Evolutionary conservation across 2,888 invertebrate genomes (phyloP), one percentile per base, ranked within the genome.

Genomic region (Amaurobius ferox): DNA sequence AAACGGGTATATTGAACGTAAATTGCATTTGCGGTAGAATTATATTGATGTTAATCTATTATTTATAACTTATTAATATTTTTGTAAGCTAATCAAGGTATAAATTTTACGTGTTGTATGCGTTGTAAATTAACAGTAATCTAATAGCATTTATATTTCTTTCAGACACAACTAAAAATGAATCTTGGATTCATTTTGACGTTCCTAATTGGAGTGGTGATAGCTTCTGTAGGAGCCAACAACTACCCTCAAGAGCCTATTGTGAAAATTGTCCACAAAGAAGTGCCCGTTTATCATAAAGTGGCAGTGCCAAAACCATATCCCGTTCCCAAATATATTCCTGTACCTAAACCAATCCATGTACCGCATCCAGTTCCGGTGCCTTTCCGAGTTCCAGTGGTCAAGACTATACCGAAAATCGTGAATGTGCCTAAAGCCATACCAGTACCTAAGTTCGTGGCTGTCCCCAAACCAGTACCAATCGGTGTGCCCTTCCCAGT

Each of bases 301-400:
- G 89, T 89, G 13, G 88, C 89, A 16, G 77, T 89, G 19, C 89
- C 89, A 0, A 89, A 89, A 66, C 81, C 89, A 16, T 77, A 86
- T n/a, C 88, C 88, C 6, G 88, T 89, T 2, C 89, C 89, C n/a
- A 89, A 89, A 44, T 88, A 89, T 44, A 77, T 89, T n/a, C 89
- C 89, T 0, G 71, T 89, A 9, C 89, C 89, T 1, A 89, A 89
- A 68, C 79, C 88, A 1, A 88, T 89, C 16, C 89, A 89, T 26
- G 89, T 89, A 13, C 89, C 89, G 6, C 89, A 89, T 73, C 88
- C 87, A 19, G 89, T 89, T 16, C 89, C 89, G n/a, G 88, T 89
- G 16, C 89, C 89, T 0, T 88, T 88, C 48, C 87, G 88, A 64
- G 89, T 89, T 13, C 89, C 89, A 13, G 88, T 89, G 13, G 88